A percentile compares a stretch with the other conserved stretches of the same genome.
Conservation (phyloP, 92 coral and sea anemone species). For the Phenganax subtilis region DNA sequence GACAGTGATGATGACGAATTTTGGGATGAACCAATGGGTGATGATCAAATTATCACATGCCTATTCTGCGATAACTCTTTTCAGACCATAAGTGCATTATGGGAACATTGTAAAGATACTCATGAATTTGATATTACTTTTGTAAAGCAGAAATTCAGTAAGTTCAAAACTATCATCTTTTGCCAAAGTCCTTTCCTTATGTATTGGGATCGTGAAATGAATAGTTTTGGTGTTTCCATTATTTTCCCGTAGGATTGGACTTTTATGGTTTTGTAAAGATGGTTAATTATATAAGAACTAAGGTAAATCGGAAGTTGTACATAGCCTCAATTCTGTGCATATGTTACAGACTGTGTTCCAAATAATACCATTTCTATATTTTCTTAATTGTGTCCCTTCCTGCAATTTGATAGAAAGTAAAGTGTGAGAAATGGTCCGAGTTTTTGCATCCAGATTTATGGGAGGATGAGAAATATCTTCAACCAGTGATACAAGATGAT, state of each 20-base stretch:
- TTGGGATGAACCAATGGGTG: conserved; percentile 69
- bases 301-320: conserved; percentile 44
- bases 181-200: neutral
- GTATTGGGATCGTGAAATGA: neutral
- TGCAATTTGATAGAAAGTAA: conserved; percentile 11
- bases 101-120: conserved; percentile 61
- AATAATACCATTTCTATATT: neutral
- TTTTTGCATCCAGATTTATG: conserved; percentile 66
- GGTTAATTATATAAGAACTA: conserved; percentile 71
- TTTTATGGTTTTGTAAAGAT: conserved; percentile 87
- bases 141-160: conserved; percentile 58
- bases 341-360: neutral
- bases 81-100: conserved; percentile 50
- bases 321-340: neutral
- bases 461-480: conserved; percentile 73
- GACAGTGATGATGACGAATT: conserved; percentile 76
- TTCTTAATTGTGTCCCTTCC: neutral
- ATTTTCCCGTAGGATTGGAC: conserved; percentile 60
- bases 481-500: conserved; percentile 72
- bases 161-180: conserved; percentile 10
- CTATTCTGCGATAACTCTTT: conserved; percentile 67
- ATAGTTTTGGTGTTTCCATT: neutral
- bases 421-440: conserved; percentile 2
- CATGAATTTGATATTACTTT: conserved; percentile 59
- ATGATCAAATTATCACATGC: conserved; percentile 58